Base-by-base conservation (phyloP, 2,888 invertebrate species). In the Bellardia pandia region DNA sequence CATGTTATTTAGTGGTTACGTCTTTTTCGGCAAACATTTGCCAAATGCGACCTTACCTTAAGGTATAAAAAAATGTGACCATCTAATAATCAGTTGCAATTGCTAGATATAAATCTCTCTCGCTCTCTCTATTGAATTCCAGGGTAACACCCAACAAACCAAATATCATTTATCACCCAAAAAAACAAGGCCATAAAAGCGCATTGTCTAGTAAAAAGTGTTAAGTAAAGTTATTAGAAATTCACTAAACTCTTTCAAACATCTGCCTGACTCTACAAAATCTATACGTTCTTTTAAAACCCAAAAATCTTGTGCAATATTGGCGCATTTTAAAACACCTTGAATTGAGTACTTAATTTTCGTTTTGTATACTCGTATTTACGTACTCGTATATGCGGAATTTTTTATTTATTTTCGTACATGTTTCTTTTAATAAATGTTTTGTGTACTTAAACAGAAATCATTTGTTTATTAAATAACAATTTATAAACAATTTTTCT, bases 391-490 rank as follows among this genome's bases (percentile, higher is more conserved):
- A 9, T 48, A 40, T 69, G 42, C 51, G 14, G 48, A 72, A 53
- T 74, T 85, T 64, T 42, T 23, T 58, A 53, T 14, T 30, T 60
- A n/a, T 16, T n/a, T 53, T 71, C 40, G 14, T 45, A 30, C 56
- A 37, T 77, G 6, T 33, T 37, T n/a, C 51, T 42, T 64, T 72
- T 56, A 64, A 51, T 60, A 58, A 33, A n/a, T 69, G 48, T 71
- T 82, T 78, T 79, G 72, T 79, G 72, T 74, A 60, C 68, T 85
- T 79, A 79, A 74, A 85, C 66, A 78, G 74, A 85, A 79, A 74
- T 74, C 78, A 74, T 74, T 78, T 85, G 84, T 85, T 85, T 79
- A 85, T 79, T 79, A 60, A 78, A 85, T 66, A 74, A 16, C 53
- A 74, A 68, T 33, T 51, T 85, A 79, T 79, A 85, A 85, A 85